Conservation (phyloP, 2,888 invertebrate genomes). For the Clanis bilineata region DNA sequence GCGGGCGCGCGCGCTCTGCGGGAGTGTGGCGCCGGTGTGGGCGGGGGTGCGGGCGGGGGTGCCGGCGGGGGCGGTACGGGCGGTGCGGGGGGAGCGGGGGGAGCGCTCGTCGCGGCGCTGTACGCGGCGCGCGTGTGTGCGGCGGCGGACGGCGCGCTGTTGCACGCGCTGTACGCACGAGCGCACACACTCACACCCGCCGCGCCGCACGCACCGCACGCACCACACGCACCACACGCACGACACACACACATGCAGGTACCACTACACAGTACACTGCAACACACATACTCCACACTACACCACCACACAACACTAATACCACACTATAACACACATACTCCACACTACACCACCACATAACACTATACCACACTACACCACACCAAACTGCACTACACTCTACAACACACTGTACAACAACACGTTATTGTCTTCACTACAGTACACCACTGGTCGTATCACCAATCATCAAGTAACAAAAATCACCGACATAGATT, state of each 20-base stretch:
- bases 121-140: conserved; percentile 59
- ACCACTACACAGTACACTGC: neutral
- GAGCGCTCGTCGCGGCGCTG: conserved; percentile 42
- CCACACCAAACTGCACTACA: too few species aligned
- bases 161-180: conserved; percentile 44
- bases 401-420: too few species aligned
- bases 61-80: conserved; percentile 23
- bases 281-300: too few species aligned
- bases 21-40: conserved; percentile 33
- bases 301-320: too few species aligned
- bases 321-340: too few species aligned
- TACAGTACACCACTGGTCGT: too few species aligned
- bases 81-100: conserved; percentile 38
- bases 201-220: conserved; percentile 29
- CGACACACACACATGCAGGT: conserved; percentile 15
- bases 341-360: too few species aligned
- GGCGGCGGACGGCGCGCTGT: conserved; percentile 31
- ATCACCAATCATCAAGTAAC: too few species aligned
- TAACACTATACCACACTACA: too few species aligned
- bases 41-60: conserved; percentile 58
- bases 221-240: conserved; percentile 26
- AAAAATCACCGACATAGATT: too few species aligned
- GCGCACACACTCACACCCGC: conserved; percentile 65
- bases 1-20: conserved; percentile 43
- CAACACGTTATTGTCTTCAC: too few species aligned